phyloP scores from a whole-genome alignment of 1,140 invertebrate species.

The Brachionus angularis region DNA sequence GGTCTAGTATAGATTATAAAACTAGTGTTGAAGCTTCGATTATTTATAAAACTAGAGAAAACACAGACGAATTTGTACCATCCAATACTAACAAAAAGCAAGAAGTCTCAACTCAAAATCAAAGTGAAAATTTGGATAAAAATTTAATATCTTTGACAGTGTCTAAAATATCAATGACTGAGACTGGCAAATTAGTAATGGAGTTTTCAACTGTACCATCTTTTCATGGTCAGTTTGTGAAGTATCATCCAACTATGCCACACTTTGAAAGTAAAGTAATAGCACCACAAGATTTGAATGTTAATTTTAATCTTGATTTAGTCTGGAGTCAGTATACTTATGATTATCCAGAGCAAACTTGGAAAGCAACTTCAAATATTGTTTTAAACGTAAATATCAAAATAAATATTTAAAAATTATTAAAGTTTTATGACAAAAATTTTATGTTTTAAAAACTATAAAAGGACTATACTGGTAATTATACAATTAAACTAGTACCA shows the following conservation, averaged over 20 bases:
- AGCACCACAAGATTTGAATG: slow-evolving; percentile 50
- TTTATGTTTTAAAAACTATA: slow-evolving; percentile 47
- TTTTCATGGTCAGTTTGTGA: slow-evolving; percentile 56
- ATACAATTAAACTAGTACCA: slow-evolving; percentile 57
- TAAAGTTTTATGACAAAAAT: background rate
- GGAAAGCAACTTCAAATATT: slow-evolving; percentile 56
- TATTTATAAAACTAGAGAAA: slow-evolving; percentile 57
- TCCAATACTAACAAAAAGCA: slow-evolving; percentile 52
- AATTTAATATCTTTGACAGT: slow-evolving; percentile 58
- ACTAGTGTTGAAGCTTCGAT: slow-evolving; percentile 60
- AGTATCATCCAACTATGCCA: slow-evolving; percentile 51
- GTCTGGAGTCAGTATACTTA: slow-evolving; percentile 59
- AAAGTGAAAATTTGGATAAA: slow-evolving; percentile 53
- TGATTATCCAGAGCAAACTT: slow-evolving; percentile 59
- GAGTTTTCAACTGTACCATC: slow-evolving; percentile 24
- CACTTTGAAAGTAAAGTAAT: slow-evolving; percentile 51
- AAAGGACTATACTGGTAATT: slow-evolving; percentile 59
- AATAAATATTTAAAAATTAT: slow-evolving; percentile 48
- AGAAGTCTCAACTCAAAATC: slow-evolving; percentile 55
- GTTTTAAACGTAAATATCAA: slow-evolving; percentile 57
- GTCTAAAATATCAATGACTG: slow-evolving; percentile 55
- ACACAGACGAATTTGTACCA: slow-evolving; percentile 47
- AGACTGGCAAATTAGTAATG: slow-evolving; percentile 11
- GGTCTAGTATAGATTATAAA: slow-evolving; percentile 58
- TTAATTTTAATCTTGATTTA: slow-evolving; percentile 56